phyloP scores from a whole-genome alignment of 2,888 invertebrate genomes.

The Clostera curtula region DNA sequence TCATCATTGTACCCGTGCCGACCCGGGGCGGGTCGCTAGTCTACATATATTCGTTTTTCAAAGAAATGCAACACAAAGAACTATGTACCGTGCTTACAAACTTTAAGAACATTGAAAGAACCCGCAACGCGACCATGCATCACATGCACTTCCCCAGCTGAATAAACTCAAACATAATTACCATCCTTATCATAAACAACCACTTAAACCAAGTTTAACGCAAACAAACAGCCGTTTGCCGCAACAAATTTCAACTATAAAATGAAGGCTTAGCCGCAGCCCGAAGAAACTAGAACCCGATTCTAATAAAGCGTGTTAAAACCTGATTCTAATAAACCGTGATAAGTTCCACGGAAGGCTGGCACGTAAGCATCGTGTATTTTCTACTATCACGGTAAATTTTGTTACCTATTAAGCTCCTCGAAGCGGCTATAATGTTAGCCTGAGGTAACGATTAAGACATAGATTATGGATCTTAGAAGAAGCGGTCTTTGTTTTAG shows the following conservation, averaged over 20 bases:
- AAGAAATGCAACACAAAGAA: no score
- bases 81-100: no score
- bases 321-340: slow-evolving; percentile 54
- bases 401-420: slow-evolving; percentile 73
- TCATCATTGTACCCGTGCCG: no score
- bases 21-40: no score
- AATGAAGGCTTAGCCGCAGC: slow-evolving; percentile 23
- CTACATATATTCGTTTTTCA: no score
- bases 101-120: no score
- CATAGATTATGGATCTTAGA: slow-evolving; percentile 61
- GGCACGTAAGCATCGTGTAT: slow-evolving; percentile 68
- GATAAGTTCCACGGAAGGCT: slow-evolving; percentile 55
- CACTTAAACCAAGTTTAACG: slow-evolving; percentile 3
- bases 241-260: slow-evolving; percentile 28
- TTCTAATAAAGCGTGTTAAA: slow-evolving; percentile 57
- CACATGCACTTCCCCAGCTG: no score
- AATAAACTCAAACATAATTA: slow-evolving; percentile 4
- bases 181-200: not conserved
- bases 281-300: slow-evolving; percentile 49
- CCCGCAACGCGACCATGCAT: no score
- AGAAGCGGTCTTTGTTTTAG: no score
- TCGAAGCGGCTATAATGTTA: slow-evolving; percentile 71
- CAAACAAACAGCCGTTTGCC: slow-evolving; percentile 21
- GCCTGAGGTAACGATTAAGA: slow-evolving; percentile 70
- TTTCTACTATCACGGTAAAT: slow-evolving; percentile 71